Percentiles rank a stretch among this genome's conserved stretches.
Evolutionary conservation across 2,113 vertebrate genomes (phyloP).

Genomic region (Oenanthe oenanthe): DNA sequence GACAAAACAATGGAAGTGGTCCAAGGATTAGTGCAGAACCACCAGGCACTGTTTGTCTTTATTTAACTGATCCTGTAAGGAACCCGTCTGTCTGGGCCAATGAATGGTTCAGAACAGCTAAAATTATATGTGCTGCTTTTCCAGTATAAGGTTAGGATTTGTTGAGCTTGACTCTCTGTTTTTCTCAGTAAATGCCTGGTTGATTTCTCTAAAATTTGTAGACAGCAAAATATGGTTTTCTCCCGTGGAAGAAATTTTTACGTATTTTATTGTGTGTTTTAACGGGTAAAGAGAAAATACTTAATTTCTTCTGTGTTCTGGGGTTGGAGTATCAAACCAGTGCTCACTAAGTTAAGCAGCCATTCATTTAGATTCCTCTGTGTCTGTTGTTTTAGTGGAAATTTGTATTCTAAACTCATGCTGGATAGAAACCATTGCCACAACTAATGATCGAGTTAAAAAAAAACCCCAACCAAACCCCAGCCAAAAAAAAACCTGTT

Average conservation of each 20-base stretch:
- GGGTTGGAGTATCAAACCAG: neutral
- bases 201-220: neutral
- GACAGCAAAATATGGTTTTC: neutral
- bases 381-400: neutral
- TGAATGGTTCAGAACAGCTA: neutral
- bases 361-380: neutral
- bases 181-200: neutral
- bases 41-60: neutral
- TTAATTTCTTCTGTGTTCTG: neutral
- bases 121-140: neutral
- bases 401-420: neutral
- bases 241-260: neutral
- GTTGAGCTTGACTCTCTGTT: neutral
- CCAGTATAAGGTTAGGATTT: neutral
- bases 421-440: neutral
- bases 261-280: neutral
- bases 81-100: neutral
- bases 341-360: neutral
- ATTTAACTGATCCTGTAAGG: neutral
- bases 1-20: neutral
- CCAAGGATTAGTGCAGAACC: neutral
- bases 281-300: neutral
- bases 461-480: neutral
- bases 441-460: neutral
- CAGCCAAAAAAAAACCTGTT: accelerated